Conservation (phyloP, 2,797 vertebrate genomes). For the Onychomys torridus region DNA sequence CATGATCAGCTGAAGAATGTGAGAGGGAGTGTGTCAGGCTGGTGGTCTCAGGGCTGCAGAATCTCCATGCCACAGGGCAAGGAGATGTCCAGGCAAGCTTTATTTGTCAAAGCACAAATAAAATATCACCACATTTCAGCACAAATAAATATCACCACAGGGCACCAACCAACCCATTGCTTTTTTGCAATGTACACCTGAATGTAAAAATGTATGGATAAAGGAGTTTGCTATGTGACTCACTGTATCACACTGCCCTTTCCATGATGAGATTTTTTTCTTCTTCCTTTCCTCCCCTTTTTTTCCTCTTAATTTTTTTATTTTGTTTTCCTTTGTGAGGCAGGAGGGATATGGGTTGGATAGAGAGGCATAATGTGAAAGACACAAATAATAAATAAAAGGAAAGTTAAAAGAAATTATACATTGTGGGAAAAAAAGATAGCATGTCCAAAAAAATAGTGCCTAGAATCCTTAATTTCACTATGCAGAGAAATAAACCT, state of each 20-base stretch:
- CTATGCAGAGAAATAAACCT: not conserved
- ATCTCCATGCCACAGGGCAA: not conserved
- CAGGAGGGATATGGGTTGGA: not conserved
- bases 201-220: not conserved
- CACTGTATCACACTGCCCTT: not conserved
- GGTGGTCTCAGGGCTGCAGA: not conserved
- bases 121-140: no score
- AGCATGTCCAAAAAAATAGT: not conserved
- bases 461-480: not conserved
- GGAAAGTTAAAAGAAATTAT: not conserved
- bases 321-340: not conserved
- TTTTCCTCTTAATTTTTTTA: not conserved
- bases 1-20: not conserved
- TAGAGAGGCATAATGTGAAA: not conserved
- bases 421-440: not conserved
- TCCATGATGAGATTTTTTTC: not conserved
- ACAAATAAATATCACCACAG: no score
- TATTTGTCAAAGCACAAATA: no score
- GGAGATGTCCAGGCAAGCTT: not conserved
- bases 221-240: not conserved
- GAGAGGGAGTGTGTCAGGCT: not conserved
- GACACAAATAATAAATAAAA: not conserved
- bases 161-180: not conserved
- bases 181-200: not conserved
- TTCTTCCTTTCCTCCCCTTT: not conserved